Conservation (phyloP, 2,113 vertebrate species). For the Ophiodon elongatus region DNA sequence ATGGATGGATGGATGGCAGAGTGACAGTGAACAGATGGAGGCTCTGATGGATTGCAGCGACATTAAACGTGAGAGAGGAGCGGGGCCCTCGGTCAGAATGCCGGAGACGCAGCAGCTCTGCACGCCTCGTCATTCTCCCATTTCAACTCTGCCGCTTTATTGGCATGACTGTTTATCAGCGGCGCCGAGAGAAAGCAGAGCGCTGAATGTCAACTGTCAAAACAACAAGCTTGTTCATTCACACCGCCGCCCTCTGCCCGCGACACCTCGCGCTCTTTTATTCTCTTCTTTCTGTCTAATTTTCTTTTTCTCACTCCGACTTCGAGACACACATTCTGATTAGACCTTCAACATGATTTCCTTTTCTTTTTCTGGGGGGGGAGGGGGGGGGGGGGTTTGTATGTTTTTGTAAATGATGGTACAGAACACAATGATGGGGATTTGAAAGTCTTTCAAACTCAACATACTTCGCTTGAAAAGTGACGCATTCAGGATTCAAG, state of each 20-base stretch:
- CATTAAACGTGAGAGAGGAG: conserved; percentile 76
- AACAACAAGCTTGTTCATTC: conserved; percentile 31
- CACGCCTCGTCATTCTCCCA: conserved; percentile 29
- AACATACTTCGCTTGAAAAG: not conserved
- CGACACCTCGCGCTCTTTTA: not conserved
- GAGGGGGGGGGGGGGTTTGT: too few species aligned
- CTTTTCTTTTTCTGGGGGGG: too few species aligned
- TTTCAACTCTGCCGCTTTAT: conserved; percentile 33
- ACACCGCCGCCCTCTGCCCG: not conserved
- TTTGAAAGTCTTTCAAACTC: not conserved
- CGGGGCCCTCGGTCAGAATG: conserved; percentile 53
- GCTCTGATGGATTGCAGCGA: conserved; percentile 79
- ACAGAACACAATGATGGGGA: not conserved
- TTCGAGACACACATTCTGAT: not conserved
- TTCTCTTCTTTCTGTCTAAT: not conserved
- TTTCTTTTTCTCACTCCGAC: not conserved
- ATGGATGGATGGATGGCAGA: conserved; percentile 50
- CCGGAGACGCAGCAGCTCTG: conserved; percentile 24
- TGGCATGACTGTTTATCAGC: conserved; percentile 52
- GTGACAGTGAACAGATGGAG: conserved; percentile 80
- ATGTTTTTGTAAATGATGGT: not conserved
- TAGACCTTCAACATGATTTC: not conserved
- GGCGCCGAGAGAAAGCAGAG: not conserved
- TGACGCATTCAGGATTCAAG: not conserved
- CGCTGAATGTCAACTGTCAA: conserved; percentile 39